Percentiles rank a stretch among this genome's conserved stretches.
Evolutionary conservation across 2,113 vertebrate species (phyloP).

Genomic region (Hypomesus transpacificus): DNA sequence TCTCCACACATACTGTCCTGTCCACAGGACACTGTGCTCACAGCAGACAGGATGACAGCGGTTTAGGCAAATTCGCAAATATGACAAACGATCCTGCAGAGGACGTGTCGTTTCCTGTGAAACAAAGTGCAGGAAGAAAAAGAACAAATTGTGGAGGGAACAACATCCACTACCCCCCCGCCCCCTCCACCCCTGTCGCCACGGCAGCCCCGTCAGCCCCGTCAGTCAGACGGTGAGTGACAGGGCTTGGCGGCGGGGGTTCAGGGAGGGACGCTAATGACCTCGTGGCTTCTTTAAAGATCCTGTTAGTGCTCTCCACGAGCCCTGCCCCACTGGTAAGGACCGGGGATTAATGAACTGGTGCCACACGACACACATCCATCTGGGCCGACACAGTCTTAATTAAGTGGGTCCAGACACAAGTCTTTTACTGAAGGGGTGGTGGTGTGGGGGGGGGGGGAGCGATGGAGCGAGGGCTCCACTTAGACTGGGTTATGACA

Average conservation of each 20-base stretch:
- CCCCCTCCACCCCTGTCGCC: too few species aligned
- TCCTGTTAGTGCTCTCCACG: neutral
- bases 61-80: too few species aligned
- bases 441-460: neutral
- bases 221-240: neutral
- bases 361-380: slow-evolving; percentile 43
- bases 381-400: slow-evolving; percentile 57
- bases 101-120: too few species aligned
- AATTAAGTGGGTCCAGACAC: slow-evolving; percentile 50
- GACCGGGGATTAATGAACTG: slow-evolving; percentile 53
- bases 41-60: too few species aligned
- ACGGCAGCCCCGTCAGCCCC: neutral
- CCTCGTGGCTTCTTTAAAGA: neutral
- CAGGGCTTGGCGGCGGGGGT: neutral
- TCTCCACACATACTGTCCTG: too few species aligned
- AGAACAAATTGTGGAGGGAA: too few species aligned
- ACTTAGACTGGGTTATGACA: slow-evolving; percentile 48
- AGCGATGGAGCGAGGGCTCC: slow-evolving; percentile 6
- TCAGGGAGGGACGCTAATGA: neutral
- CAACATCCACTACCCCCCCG: too few species aligned
- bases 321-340: neutral
- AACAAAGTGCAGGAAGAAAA: too few species aligned
- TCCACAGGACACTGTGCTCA: too few species aligned
- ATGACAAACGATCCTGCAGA: too few species aligned
- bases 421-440: slow-evolving; percentile 36